These are phyloP conservation scores for Philonicus albiceps DNA, from an alignment of 2,888 invertebrate species.

Conservation along the genomic window DNA sequence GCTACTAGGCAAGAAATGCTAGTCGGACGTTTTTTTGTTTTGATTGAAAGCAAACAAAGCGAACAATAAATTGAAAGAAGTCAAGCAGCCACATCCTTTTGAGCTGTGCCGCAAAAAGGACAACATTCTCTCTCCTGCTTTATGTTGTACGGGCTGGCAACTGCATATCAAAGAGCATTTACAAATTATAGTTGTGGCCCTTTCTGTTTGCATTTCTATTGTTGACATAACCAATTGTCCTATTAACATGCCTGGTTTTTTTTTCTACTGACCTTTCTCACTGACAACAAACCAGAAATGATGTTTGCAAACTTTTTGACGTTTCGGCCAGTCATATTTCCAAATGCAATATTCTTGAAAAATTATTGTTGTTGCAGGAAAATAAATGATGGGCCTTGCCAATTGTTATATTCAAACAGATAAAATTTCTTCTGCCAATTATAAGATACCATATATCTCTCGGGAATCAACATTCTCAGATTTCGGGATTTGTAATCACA, in stretches of 20 bases:
- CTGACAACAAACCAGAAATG: not conserved
- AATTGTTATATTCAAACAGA: not conserved
- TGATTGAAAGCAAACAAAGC: not conserved
- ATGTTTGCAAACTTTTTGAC: conserved; percentile 1
- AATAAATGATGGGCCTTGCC: not conserved
- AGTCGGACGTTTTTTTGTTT: not conserved
- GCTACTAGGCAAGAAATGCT: not conserved
- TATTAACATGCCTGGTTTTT: not conserved
- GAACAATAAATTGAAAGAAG: not conserved
- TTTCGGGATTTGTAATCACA: not conserved
- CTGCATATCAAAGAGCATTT: not conserved
- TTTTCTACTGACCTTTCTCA: not conserved
- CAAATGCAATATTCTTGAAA: conserved; percentile 5
- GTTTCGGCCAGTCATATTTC: not conserved
- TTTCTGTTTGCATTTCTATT: not conserved
- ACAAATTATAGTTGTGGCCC: not conserved
- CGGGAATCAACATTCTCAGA: not conserved
- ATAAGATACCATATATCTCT: not conserved
- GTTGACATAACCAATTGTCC: not conserved
- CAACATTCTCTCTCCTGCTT: not conserved
- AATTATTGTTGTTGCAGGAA: not conserved
- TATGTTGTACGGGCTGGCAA: not conserved
- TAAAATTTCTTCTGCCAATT: not conserved
- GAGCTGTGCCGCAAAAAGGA: not conserved
- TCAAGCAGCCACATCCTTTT: not conserved